phyloP scores from a whole-genome alignment of 2,888 invertebrate species.

The Drosophila trichaetosa region DNA sequence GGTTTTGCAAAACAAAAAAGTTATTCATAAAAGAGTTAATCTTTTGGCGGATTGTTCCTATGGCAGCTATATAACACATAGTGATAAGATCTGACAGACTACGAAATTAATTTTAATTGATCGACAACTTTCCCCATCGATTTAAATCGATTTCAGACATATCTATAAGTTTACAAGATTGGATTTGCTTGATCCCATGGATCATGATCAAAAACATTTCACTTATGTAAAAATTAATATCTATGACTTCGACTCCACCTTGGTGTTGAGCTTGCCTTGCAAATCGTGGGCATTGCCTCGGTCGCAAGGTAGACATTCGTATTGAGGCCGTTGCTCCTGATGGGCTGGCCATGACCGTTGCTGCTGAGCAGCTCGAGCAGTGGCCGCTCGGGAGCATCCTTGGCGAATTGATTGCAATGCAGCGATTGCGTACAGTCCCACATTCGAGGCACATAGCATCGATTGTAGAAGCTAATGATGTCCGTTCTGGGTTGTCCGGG shows the following conservation, averaged over 20 bases:
- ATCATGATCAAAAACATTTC: neutral
- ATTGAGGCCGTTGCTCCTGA: slow-evolving; percentile 1
- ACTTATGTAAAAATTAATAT: neutral
- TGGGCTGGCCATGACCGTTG: neutral
- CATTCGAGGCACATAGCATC: slow-evolving; percentile 48
- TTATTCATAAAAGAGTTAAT: too few relatives aligned
- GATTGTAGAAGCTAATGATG: slow-evolving; percentile 66
- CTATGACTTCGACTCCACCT: neutral
- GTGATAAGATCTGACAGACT: neutral
- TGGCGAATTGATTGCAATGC: slow-evolving; percentile 15
- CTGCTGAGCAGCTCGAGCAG: slow-evolving; percentile 8
- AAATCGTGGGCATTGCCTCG: slow-evolving; percentile 28
- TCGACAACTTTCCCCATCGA: neutral
- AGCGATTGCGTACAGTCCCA: slow-evolving; percentile 22
- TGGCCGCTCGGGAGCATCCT: neutral
- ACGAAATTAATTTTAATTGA: neutral
- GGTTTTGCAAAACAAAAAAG: too few relatives aligned
- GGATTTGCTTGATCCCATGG: neutral
- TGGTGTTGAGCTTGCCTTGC: slow-evolving; percentile 22
- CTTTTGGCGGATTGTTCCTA: too few relatives aligned
- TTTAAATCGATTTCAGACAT: neutral
- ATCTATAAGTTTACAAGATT: neutral
- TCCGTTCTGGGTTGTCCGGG: slow-evolving; percentile 28
- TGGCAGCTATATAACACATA: too few relatives aligned
- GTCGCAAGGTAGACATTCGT: slow-evolving; percentile 26